phyloP scores from a whole-genome alignment of 2,113 vertebrate species.

The Hydrolagus affinis region DNA sequence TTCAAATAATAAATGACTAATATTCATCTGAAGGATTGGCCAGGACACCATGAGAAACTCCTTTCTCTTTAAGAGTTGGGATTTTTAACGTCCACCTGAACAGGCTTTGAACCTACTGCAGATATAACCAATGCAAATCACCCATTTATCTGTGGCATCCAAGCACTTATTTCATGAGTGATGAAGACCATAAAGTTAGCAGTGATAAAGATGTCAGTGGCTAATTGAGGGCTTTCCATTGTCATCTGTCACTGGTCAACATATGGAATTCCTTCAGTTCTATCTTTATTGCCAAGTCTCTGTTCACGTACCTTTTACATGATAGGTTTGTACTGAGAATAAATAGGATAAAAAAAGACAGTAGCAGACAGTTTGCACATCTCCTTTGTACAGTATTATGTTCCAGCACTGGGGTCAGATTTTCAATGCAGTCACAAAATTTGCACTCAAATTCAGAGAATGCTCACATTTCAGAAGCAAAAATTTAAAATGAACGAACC shows the following conservation, averaged over 20 bases:
- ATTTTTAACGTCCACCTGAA: too few species aligned
- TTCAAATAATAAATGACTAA: too few species aligned
- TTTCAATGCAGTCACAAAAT: neutral
- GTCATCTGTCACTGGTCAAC: constrained; percentile 28
- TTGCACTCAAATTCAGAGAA: neutral
- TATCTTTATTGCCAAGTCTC: constrained; percentile 22
- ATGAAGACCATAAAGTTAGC: neutral
- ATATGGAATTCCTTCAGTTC: constrained; percentile 26
- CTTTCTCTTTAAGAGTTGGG: too few species aligned
- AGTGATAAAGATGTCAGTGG: constrained; percentile 17
- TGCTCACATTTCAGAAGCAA: neutral
- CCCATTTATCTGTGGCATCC: constrained; percentile 13
- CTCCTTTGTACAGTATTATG: too few species aligned
- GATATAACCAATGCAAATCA: neutral
- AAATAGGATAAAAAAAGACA: too few species aligned
- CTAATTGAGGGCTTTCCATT: constrained; percentile 25
- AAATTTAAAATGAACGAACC: neutral
- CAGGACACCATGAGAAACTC: too few species aligned
- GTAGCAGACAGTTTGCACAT: too few species aligned
- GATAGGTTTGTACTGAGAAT: neutral
- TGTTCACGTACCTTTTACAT: neutral
- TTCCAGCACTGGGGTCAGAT: neutral
- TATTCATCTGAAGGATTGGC: too few species aligned
- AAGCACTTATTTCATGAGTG: constrained; percentile 8
- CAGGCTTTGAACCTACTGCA: too few species aligned